Evolutionary conservation across 2,797 vertebrate genomes (phyloP), one percentile per base, ranked within the genome.

Genomic region (Mormyrops boulengeri): DNA sequence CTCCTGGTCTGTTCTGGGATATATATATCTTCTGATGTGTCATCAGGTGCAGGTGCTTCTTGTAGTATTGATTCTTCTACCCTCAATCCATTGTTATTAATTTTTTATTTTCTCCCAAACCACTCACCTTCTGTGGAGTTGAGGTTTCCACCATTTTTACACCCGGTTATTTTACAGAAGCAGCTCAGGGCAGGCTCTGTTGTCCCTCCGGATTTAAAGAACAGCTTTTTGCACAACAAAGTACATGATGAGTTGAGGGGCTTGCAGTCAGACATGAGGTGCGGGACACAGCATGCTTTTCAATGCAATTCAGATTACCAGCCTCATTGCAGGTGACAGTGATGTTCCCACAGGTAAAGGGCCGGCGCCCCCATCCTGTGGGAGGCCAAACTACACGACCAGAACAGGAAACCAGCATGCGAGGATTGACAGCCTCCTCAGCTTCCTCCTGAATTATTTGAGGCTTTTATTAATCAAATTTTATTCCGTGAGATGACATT

Each of bases 401-500:
- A 44, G 38, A 80, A 41, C 60, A 11, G 60, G 60, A 26, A 8
- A 26, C 60, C 1, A 0, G 26, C 4, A 1, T 34, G 30, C 3
- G 26, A 14, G 1, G 73, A 80, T n/a, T 41, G 73, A 80, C 38
- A n/a, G 7, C 73, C 6, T 87, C 26, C 26, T 55, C 49, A 38
- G n/a, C 26, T 14, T 53, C 22, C 19, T 53, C 22, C 5, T 88
- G 26, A 52, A 49, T 53, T 8, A 41, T 41, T 89, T 89, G 30
- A 55, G 49, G 77, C 50, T 8, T 62, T 26, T 89, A 53, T 89
- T 86, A 53, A 88, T 73, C 47, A 52, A 30, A 57, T 87, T 77
- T 50, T 57, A 90, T 38, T 52, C 86, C n/a, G 49, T 92, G 91
- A 93, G 91, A 92, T 94, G 92, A 93, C 92, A 92, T 82, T 77